Base-by-base conservation (phyloP, 2,888 invertebrate genomes). In the Brachynemurus nebulosus region DNA sequence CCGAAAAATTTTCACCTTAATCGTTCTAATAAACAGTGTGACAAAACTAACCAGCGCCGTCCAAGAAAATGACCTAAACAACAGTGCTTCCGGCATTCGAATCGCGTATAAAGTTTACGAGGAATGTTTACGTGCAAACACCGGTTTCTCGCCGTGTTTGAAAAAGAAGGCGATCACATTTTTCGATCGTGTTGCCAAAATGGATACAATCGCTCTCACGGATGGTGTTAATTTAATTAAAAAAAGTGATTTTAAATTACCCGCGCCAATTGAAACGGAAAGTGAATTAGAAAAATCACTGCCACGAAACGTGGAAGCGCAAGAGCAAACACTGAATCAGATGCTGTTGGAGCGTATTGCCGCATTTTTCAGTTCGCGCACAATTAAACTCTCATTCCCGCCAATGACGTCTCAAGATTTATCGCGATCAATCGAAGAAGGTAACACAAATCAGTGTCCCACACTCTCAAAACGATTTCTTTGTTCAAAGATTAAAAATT, bases 111-210 rank as follows among this genome's bases (percentile, higher is more conserved):
- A 78, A 55, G 71, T 86, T 50, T 86, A 85, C 61, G 85, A 86
- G 53, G 86, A 86, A 54, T 86, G 86, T 57, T 74, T 75, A 48
- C 72, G 74, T 50, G 64, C 77, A 1, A 79, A 78, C 47, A 65
- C 67, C 47, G 65, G 67, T 46, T 68, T 86, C 42, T 66, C 79
- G 42, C 78, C 80, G 18, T 86, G 86, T 59, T 65, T 86, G 41
- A 86, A 86, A 68, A 84, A 82, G 62, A 86, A 85, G 58, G 85
- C 85, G 1, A 77, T 86, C 45, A 66, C 81, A 2, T 85, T 86
- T 59, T 76, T 86, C 51, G 86, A 86, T 56, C 70, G 86, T 40
- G 72, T 85, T 19, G 74, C 79, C 1, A 72, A 79, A 47, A 78
- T 86, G 67, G 80, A 82, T 18, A 70, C 74, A 16, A 54, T 75